Evolutionary conservation across 1,140 invertebrate species (phyloP).

Genomic region (Brachionus calyciflorus): DNA sequence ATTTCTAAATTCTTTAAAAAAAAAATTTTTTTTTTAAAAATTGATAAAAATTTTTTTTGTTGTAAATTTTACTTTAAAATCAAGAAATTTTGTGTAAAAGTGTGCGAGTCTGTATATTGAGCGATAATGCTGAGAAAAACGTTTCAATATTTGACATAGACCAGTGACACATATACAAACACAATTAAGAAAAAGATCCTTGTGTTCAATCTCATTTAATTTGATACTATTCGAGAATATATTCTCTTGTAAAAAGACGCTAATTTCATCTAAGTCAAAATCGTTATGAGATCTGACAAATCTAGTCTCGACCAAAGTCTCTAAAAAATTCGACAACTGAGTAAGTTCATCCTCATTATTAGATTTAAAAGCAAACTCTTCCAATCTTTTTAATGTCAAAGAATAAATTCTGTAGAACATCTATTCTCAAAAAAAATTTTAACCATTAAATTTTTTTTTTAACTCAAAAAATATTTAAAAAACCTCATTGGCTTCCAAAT

Average conservation of each 20-base stretch:
- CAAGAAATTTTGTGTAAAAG: slow-evolving; percentile 40
- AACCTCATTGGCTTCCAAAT: slow-evolving; percentile 44
- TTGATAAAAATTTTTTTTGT: background rate
- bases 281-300: slow-evolving; percentile 42
- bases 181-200: slow-evolving; percentile 38
- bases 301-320: slow-evolving; percentile 4
- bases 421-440: background rate
- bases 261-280: slow-evolving; percentile 35
- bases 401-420: slow-evolving; percentile 43
- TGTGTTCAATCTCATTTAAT: background rate
- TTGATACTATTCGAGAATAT: background rate
- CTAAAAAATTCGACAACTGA: slow-evolving; percentile 29
- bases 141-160: slow-evolving; percentile 29
- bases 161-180: slow-evolving; percentile 34
- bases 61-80: background rate
- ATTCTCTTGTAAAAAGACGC: slow-evolving; percentile 25
- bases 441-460: too few species aligned
- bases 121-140: slow-evolving; percentile 42
- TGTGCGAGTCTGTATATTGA: slow-evolving; percentile 25
- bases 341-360: slow-evolving; percentile 1
- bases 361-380: background rate
- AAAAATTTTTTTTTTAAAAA: background rate
- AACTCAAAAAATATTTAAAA: background rate
- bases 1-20: slow-evolving; percentile 21
- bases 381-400: background rate